Evolutionary conservation across 1,140 invertebrate species (phyloP), one percentile per base, ranked within the genome.

Genomic region (Epicauta chinensis): DNA sequence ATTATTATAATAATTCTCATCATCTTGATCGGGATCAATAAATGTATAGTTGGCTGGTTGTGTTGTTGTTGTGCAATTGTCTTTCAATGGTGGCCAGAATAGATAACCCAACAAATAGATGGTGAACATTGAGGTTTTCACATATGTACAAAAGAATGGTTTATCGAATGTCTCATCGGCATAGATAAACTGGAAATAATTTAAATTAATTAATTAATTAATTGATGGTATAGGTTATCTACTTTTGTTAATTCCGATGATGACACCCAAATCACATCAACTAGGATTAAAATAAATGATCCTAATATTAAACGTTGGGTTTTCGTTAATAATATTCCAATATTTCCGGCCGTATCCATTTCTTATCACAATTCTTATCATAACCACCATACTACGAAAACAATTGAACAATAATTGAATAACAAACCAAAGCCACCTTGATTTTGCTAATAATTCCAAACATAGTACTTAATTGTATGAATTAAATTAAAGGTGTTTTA

Each of bases 111-210:
- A 68, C 40, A 93, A 72, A 68, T 93, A 94, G 14, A 92, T 68
- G 1, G 82, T 82, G 66, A 93, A 92, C 86, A 94, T 87, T 5
- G 85, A 87, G 7, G 87, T 92, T 71, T 92, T 92, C 30, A 91
- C 71, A 69, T 91, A 94, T 5, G 90, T 91, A 59, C 80, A 91
- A 70, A 93, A 93, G 72, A 91, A 93, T 46, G 91, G 89, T 62
- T 93, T 93, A 64, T 89, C 78, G 66, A 81, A 93, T 14, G 84
- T 74, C 64, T 81, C 82, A 74, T 89, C 78, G 57, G 82, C 78
- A 64, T 91, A 92, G 40, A 93, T 81, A 72, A 87, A 91, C 89
- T 93, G 73, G 44, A 81, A 79, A 50, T 39, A 44, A 69, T 61
- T 30, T 41, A 11, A 39, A 48, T 36, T 44, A 51, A 4, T 3